Evolutionary conservation across 2,797 vertebrate species (phyloP).

Genomic region (Lophotriccus pileatus): DNA sequence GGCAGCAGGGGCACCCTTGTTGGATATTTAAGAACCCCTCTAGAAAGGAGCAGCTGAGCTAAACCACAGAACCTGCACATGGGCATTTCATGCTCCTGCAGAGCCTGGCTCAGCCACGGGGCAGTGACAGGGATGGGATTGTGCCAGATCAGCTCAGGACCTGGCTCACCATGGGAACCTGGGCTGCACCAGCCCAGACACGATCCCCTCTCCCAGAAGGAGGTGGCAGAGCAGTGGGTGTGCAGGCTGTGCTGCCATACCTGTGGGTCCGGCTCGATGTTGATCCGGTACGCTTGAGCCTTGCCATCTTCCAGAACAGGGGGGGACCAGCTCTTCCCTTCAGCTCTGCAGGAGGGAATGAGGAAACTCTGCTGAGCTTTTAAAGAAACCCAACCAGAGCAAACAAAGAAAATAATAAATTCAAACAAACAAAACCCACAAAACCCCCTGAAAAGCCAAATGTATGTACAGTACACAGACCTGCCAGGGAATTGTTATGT

Average conservation of each 20-base stretch:
- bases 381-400: not conserved
- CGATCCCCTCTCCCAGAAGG: not conserved
- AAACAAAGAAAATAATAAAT: not conserved
- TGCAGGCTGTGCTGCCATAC: slow-evolving; percentile 66
- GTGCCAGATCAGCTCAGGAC: not conserved
- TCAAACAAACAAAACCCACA: not conserved
- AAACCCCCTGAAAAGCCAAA: not conserved
- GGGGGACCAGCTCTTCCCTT: slow-evolving; percentile 84
- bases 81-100: not conserved
- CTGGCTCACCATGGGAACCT: not conserved
- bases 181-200: not conserved
- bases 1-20: too few species aligned
- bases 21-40: not conserved
- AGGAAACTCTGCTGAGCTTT: not conserved
- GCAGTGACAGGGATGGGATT: not conserved
- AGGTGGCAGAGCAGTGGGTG: not conserved
- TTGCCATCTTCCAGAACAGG: slow-evolving; percentile 85
- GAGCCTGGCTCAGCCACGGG: not conserved
- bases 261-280: slow-evolving; percentile 85
- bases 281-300: slow-evolving; percentile 83
- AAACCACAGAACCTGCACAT: not conserved
- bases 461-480: not conserved
- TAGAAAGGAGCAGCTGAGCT: not conserved
- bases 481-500: not conserved
- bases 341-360: slow-evolving; percentile 81